These are phyloP conservation scores for Micrasema longulum DNA, from an alignment of 1,140 invertebrate genomes.

Conservation along the genomic window DNA sequence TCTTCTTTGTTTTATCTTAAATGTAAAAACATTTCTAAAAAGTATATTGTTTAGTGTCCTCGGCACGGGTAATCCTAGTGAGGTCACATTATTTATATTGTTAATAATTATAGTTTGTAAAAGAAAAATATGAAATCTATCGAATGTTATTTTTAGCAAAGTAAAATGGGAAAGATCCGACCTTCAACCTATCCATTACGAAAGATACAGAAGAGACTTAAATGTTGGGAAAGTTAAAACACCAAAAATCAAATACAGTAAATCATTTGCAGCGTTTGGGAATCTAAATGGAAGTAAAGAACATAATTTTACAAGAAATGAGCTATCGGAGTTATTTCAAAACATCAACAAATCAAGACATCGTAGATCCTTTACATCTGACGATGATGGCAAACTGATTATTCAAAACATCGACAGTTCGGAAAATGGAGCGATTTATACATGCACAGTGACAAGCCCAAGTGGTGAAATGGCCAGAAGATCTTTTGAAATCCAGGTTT, in stretches of 20 bases:
- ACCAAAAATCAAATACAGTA: background rate
- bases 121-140: background rate
- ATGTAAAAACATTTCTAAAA: too few relatives aligned
- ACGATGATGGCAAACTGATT: conserved; percentile 71
- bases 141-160: conserved; percentile 44
- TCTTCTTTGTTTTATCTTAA: too few relatives aligned
- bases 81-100: too few relatives aligned
- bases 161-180: conserved; percentile 49
- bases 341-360: too few relatives aligned
- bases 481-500: conserved; percentile 74
- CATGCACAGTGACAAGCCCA: conserved; percentile 83
- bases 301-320: too few relatives aligned
- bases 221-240: background rate
- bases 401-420: conserved; percentile 79
- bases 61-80: too few relatives aligned
- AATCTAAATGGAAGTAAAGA: too few relatives aligned
- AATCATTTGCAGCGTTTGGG: too few relatives aligned
- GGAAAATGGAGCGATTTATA: conserved; percentile 79
- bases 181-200: conserved; percentile 37
- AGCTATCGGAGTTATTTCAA: too few relatives aligned
- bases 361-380: conserved; percentile 55
- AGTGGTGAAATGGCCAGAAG: conserved; percentile 82
- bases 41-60: too few relatives aligned
- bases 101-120: too few relatives aligned
- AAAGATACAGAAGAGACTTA: conserved; percentile 44